Evolutionary conservation across 2,888 invertebrate species (phyloP).

Genomic region (Cataglyphis livida): DNA sequence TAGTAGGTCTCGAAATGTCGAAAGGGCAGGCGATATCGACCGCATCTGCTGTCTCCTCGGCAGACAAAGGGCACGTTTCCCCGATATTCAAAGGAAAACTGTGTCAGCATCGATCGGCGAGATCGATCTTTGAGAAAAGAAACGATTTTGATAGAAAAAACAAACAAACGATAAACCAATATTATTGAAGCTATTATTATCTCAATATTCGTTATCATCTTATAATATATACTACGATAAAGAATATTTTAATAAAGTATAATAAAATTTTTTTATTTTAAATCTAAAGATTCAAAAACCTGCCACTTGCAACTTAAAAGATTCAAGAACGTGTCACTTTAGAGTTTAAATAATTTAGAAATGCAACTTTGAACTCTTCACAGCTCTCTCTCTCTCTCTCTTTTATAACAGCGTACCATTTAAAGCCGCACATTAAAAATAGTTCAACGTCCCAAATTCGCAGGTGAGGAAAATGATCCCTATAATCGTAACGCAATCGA

Average conservation of each 20-base stretch:
- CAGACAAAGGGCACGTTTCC: conserved; percentile 18
- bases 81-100: conserved; percentile 23
- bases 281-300: neutral
- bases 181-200: neutral
- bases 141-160: neutral
- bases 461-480: neutral
- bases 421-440: neutral
- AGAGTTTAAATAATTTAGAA: neutral
- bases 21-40: conserved; percentile 43
- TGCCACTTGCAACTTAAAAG: neutral
- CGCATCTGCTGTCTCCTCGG: neutral
- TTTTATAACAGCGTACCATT: neutral
- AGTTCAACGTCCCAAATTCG: neutral
- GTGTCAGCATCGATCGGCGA: neutral
- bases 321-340: neutral
- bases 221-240: neutral
- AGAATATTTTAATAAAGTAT: neutral
- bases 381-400: neutral
- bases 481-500: conserved; percentile 5
- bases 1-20: conserved; percentile 35
- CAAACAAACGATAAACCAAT: neutral
- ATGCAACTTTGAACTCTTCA: neutral
- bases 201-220: neutral
- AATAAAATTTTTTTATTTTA: neutral
- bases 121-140: neutral